phyloP scores from a whole-genome alignment of 2,888 invertebrate genomes.

The Ptilodon capucinus region DNA sequence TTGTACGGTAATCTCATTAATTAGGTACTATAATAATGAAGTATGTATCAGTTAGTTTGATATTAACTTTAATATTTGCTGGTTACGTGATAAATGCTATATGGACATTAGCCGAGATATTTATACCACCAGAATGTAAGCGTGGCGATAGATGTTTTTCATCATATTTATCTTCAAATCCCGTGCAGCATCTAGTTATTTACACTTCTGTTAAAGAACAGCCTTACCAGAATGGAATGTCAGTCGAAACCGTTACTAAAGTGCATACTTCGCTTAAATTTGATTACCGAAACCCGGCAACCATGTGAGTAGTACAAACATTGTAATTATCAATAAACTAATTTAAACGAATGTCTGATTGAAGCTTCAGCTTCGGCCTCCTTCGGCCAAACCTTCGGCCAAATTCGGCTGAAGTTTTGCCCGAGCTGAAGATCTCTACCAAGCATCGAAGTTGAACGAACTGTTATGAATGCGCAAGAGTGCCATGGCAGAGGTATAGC shows the following conservation, averaged over 20 bases:
- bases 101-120: conserved; percentile 88
- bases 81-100: conserved; percentile 88
- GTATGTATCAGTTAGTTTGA: conserved; percentile 83
- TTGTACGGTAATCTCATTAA: neutral
- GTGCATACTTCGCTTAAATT: conserved; percentile 85
- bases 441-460: no score
- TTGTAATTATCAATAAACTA: no score
- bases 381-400: no score
- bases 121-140: conserved; percentile 87
- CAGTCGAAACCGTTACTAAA: conserved; percentile 70
- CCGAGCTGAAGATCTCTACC: no score
- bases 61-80: conserved; percentile 85
- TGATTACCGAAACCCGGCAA: conserved; percentile 81
- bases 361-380: no score
- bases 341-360: no score
- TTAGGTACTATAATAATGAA: conserved; percentile 50
- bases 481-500: no score
- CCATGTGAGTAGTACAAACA: conserved; percentile 58
- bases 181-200: conserved; percentile 86
- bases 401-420: no score
- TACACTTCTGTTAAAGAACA: conserved; percentile 85
- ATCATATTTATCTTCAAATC: conserved; percentile 86
- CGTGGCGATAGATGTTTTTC: conserved; percentile 85
- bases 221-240: conserved; percentile 78
- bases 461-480: no score